A percentile compares a stretch with the other conserved stretches of the same genome.
Evolutionary conservation across 1,140 invertebrate species (phyloP).

Genomic region (Gonioctena quinquepunctata): DNA sequence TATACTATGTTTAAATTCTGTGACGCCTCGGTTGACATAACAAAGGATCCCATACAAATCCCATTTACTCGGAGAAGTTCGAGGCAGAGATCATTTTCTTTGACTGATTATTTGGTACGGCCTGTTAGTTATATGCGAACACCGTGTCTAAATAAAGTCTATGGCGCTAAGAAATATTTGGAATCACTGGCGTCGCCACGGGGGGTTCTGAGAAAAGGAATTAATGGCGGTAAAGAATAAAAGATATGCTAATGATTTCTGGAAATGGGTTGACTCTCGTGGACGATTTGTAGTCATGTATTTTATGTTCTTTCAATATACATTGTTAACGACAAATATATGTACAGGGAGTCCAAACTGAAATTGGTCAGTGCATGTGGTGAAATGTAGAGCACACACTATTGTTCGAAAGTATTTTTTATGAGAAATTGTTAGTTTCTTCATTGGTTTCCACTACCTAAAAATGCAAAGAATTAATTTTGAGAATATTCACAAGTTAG

Average conservation of each 20-base stretch:
- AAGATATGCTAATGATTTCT: background rate
- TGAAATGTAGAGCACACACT: too few species aligned
- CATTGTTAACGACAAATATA: background rate
- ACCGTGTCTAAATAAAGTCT: slow-evolving; percentile 8
- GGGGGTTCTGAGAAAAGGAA: background rate
- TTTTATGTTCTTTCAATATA: background rate
- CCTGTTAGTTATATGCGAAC: slow-evolving; percentile 8
- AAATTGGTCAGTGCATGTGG: too few species aligned
- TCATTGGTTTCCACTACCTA: too few species aligned
- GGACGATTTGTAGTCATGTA: background rate
- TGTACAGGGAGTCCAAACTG: too few species aligned
- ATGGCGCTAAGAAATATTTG: slow-evolving; percentile 3
- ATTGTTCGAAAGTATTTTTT: too few species aligned
- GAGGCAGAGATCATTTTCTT: slow-evolving; percentile 2
- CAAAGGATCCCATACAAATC: background rate
- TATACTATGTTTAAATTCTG: background rate
- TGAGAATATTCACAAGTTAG: too few species aligned
- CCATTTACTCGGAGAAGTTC: background rate
- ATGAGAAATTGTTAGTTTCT: too few species aligned
- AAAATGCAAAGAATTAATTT: too few species aligned
- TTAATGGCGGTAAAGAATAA: background rate
- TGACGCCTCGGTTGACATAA: background rate
- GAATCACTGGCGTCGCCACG: background rate
- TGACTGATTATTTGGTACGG: slow-evolving; percentile 6
- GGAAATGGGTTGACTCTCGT: background rate